phyloP scores from a whole-genome alignment of 2,113 vertebrate species.

The Beaufortia kweichowensis region DNA sequence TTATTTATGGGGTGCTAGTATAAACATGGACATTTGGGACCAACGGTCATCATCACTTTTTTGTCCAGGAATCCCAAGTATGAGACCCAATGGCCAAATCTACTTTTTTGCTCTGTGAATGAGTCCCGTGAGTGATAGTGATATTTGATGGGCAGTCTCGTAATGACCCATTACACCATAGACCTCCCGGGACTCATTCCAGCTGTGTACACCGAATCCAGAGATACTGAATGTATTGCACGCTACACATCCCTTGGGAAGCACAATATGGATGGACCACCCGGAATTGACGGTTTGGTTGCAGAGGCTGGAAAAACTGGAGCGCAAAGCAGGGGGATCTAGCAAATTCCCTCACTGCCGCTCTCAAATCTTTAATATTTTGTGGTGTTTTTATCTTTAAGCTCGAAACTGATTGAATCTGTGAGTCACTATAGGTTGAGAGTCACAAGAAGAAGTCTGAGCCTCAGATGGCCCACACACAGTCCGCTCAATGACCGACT shows the following conservation, averaged over 20 bases:
- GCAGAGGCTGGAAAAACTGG: background rate
- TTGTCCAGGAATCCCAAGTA: conserved; percentile 60
- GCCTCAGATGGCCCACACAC: no score
- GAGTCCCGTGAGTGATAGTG: conserved; percentile 36
- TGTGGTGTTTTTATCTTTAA: conserved; percentile 30
- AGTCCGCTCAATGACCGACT: no score
- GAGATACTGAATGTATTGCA: conserved; percentile 35
- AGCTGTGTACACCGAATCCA: conserved; percentile 43
- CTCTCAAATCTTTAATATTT: conserved; percentile 24
- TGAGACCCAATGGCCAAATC: conserved; percentile 40
- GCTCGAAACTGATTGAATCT: conserved; percentile 37
- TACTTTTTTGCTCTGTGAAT: conserved; percentile 36
- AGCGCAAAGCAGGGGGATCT: conserved; percentile 36
- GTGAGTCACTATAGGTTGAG: conserved; percentile 9
- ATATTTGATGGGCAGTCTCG: conserved; percentile 37
- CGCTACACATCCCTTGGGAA: conserved; percentile 39
- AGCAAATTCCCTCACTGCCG: conserved; percentile 28
- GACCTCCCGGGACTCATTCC: conserved; percentile 18
- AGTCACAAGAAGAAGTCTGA: background rate
- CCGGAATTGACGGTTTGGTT: conserved; percentile 29
- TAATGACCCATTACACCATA: conserved; percentile 13
- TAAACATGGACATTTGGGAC: conserved; percentile 46
- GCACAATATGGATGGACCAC: conserved; percentile 58
- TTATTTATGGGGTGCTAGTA: conserved; percentile 53
- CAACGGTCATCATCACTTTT: conserved; percentile 43